Conservation (phyloP, 92 coral and sea anemone species). For the Isaurus tuberculatus region DNA sequence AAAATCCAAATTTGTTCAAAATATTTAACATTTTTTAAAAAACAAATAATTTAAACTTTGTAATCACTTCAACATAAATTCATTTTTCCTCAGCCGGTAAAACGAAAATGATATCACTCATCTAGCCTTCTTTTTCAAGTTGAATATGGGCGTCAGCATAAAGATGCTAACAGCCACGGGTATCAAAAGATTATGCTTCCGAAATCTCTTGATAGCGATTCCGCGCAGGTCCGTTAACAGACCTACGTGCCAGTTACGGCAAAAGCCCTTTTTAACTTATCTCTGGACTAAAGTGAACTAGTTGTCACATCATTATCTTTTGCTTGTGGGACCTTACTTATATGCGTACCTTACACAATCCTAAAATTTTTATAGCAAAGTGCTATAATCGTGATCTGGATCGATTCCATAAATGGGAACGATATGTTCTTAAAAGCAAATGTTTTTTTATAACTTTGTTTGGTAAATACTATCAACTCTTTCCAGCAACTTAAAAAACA, state of each 20-base stretch:
- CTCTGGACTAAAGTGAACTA: background rate
- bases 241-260: constrained; percentile 85
- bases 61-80: no score
- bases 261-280: constrained; percentile 87
- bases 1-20: no score
- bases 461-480: background rate
- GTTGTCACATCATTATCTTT: background rate
- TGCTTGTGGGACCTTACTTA: background rate
- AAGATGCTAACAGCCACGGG: constrained; percentile 82
- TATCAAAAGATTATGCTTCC: constrained; percentile 97
- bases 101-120: background rate
- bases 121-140: background rate
- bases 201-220: constrained; percentile 99
- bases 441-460: background rate
- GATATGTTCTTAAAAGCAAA: background rate
- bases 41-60: no score
- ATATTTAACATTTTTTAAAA: no score
- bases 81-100: no score
- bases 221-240: constrained; percentile 86
- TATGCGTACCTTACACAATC: background rate
- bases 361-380: background rate
- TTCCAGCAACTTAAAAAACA: background rate
- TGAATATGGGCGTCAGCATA: constrained; percentile 71
- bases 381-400: background rate
- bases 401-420: background rate